Base-by-base conservation (phyloP, 2,888 invertebrate genomes). In the Galeopsomyia nigrocyanea region DNA sequence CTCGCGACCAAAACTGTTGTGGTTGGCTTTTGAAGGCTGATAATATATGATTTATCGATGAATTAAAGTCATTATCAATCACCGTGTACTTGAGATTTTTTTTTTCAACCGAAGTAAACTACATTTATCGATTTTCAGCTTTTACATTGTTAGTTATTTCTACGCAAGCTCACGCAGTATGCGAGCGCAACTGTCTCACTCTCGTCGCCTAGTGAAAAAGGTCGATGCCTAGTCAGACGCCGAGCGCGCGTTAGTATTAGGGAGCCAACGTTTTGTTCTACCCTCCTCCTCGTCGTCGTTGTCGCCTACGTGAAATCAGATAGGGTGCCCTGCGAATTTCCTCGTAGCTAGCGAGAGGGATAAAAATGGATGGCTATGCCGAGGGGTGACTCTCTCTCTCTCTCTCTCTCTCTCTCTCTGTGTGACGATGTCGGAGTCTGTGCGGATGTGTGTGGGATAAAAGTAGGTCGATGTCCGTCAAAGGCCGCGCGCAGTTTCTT, bases 391-490 rank as follows among this genome's bases (percentile, higher is more conserved):
- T 26, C 49, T n/a, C n/a, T n/a, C n/a, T n/a, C n/a, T n/a, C n/a
- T n/a, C n/a, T n/a, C n/a, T n/a, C n/a, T n/a, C n/a, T n/a, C n/a
- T n/a, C n/a, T n/a, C n/a, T n/a, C n/a, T n/a, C n/a, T n/a, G n/a
- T 47, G 49, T 47, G n/a, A 6, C 47, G 39, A 26, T 26, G 39
- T 10, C 39, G 60, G 47, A 49, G 39, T 10, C n/a, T 7, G 31
- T n/a, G n/a, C n/a, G n/a, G n/a, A n/a, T n/a, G n/a, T 14, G 21
- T 21, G 46, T 10, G 56, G 17, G 70, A 17, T 47, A 22, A 68
- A 68, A 71, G 65, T 75, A 69, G 74, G 71, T 75, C 74, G 72
- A 69, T 67, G 75, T 72, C 69, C 72, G 69, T 66, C 60, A 72
- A 69, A 75, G 66, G 68, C 56, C 63, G 56, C 50, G 47, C 65